These are phyloP conservation scores for Hiodon alosoides DNA, from an alignment of 2,113 vertebrate genomes.

Conservation along the genomic window DNA sequence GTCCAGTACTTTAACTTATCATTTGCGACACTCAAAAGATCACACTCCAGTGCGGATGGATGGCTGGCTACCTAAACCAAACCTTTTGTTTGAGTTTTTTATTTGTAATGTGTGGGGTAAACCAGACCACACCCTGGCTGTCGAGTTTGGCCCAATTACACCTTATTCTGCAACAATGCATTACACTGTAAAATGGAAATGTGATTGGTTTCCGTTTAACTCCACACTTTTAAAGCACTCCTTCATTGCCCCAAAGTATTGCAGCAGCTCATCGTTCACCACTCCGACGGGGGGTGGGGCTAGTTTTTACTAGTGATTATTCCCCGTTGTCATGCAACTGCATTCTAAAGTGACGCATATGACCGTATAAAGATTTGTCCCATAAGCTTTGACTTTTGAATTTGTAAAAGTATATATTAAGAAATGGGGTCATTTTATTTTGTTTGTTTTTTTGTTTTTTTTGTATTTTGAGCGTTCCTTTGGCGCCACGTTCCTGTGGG, in stretches of 20 bases:
- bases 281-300: neutral
- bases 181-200: no score
- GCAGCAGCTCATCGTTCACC: neutral
- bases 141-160: neutral
- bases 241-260: neutral
- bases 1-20: neutral
- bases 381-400: constrained; percentile 18
- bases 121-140: no score
- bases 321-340: neutral
- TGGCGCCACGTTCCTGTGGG: neutral
- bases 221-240: neutral
- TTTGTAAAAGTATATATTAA: neutral
- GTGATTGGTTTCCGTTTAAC: neutral
- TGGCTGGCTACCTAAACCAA: constrained; percentile 1
- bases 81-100: neutral
- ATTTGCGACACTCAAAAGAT: neutral
- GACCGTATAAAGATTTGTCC: neutral
- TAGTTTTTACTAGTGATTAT: neutral
- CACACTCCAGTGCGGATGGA: neutral
- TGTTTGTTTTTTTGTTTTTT: no score
- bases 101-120: no score
- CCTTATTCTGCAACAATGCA: neutral
- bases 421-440: constrained; percentile 45
- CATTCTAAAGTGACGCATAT: constrained; percentile 24
- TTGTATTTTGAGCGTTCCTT: constrained; percentile 60